Base-by-base conservation (phyloP, 2,797 vertebrate species). In the Cheirogaleus major region DNA sequence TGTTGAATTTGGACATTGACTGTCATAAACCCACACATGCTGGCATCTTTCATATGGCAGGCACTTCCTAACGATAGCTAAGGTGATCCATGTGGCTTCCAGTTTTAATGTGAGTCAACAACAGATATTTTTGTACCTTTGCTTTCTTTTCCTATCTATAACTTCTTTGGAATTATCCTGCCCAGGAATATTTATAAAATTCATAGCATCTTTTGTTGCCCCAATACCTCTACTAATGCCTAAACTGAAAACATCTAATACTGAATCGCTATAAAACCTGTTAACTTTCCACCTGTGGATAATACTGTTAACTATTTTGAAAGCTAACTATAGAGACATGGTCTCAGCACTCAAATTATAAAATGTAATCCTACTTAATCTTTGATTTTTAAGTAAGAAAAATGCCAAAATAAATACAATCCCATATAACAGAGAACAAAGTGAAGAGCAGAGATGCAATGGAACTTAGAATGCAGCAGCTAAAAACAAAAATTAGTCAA, bases 251-350 rank as follows among this genome's bases (percentile, higher is more conserved):
- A 55, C 43, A n/a, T 43, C 30, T 87, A 65, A 45, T 48, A 70
- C 69, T 57, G 27, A 92, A 79, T 93, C 48, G 72, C 41, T 52
- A 2, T 89, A 67, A 93, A 57, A 82, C n/a, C 57, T 59, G 43
- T 82, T 94, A 87, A 78, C 14, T 82, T 95, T 90, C 70, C 63
- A 61, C 43, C 69, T 45, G 83, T 91, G 84, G 80, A 75, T 55
- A 81, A 35, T 83, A 87, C 52, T 55, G n/a, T 93, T 96, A 85
- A 59, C n/a, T 92, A 57, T 69, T 88, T 94, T 96, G 67, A 93
- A 87, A 88, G 27, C 14, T 76, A 94, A 35, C 27, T 80, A 25
- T 41, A 32, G 12, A 88, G 15, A 84, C 38, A 50, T 82, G 3
- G 12, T 82, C 38, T 67, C 8, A 13, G 30, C 22, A 73, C n/a